Percentiles rank a stretch among this genome's conserved stretches.
These are phyloP conservation scores for Holocentrus rufus DNA, from an alignment of 2,797 vertebrate genomes.

Conservation along the genomic window DNA sequence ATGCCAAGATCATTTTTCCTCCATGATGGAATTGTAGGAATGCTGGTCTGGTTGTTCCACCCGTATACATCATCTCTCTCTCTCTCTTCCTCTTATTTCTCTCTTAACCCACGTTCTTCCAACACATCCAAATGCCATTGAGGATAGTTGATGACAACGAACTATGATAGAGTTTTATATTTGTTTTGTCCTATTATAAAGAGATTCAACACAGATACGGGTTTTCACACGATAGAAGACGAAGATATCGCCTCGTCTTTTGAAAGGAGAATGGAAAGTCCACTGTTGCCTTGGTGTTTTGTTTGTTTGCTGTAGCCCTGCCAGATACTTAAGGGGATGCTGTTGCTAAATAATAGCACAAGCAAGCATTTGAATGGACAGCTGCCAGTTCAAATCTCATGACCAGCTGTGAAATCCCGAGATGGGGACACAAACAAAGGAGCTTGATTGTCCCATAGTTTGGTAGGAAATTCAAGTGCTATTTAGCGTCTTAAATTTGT, in stretches of 20 bases:
- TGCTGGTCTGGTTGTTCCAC: constrained; percentile 14
- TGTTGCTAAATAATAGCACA: constrained; percentile 3
- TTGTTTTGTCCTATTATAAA: neutral
- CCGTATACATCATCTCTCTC: neutral
- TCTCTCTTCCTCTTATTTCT: neutral
- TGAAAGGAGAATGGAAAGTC: neutral
- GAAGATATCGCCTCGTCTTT: neutral
- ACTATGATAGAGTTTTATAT: constrained; percentile 12
- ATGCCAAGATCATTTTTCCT: constrained; percentile 56
- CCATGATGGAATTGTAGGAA: constrained; percentile 54
- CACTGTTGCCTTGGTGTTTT: constrained; percentile 16
- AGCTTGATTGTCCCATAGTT: too few species aligned
- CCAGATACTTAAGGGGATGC: constrained; percentile 30
- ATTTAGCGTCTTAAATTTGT: too few species aligned
- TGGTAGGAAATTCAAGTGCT: too few species aligned
- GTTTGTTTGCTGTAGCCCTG: constrained; percentile 21
- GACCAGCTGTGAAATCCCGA: neutral
- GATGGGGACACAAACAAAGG: neutral
- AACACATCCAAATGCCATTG: neutral
- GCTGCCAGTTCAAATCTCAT: neutral
- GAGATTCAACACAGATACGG: neutral
- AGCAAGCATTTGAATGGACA: neutral
- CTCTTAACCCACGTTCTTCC: neutral
- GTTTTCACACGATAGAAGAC: constrained; percentile 5
- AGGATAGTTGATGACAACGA: constrained; percentile 16